These are phyloP conservation scores for Epinephelus malabaricus DNA, from an alignment of 2,797 vertebrate species.

Conservation along the genomic window DNA sequence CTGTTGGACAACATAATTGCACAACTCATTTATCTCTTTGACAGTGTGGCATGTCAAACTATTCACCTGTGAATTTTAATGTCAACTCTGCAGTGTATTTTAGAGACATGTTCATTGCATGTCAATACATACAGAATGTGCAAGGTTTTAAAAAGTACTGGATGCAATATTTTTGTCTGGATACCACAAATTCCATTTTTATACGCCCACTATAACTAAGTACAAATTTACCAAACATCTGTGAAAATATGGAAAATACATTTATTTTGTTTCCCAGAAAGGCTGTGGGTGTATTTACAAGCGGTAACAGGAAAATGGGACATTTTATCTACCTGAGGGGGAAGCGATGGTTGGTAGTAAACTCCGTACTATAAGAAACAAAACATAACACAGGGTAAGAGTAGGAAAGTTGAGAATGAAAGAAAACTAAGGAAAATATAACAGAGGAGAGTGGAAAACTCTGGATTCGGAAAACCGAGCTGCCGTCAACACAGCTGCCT, in stretches of 20 bases:
- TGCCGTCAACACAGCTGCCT: conserved; percentile 11
- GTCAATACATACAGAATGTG: neutral
- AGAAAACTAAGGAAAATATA: conserved; percentile 10
- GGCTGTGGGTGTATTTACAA: conserved; percentile 36
- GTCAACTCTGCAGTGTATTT: conserved; percentile 3
- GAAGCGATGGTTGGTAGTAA: conserved; percentile 84
- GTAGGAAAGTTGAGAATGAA: conserved; percentile 50
- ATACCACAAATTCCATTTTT: neutral
- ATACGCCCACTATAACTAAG: neutral
- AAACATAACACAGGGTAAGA: conserved; percentile 83
- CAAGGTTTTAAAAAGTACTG: neutral
- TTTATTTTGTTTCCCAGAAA: conserved; percentile 27
- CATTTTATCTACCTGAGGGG: conserved; percentile 85
- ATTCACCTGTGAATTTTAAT: neutral
- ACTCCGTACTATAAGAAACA: conserved; percentile 86
- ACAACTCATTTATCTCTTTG: conserved; percentile 23
- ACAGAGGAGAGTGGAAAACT: conserved; percentile 11
- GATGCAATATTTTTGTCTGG: neutral
- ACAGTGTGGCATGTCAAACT: neutral
- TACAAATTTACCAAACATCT: conserved; percentile 9
- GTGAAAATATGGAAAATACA: conserved; percentile 2
- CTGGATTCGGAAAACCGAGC: conserved; percentile 5
- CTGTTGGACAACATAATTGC: conserved; percentile 39
- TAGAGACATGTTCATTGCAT: neutral
- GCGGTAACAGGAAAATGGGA: conserved; percentile 66